A percentile compares a stretch with the other conserved stretches of the same genome.
phyloP scores from a whole-genome alignment of 2,113 vertebrate species.

The Pelusios castaneus region DNA sequence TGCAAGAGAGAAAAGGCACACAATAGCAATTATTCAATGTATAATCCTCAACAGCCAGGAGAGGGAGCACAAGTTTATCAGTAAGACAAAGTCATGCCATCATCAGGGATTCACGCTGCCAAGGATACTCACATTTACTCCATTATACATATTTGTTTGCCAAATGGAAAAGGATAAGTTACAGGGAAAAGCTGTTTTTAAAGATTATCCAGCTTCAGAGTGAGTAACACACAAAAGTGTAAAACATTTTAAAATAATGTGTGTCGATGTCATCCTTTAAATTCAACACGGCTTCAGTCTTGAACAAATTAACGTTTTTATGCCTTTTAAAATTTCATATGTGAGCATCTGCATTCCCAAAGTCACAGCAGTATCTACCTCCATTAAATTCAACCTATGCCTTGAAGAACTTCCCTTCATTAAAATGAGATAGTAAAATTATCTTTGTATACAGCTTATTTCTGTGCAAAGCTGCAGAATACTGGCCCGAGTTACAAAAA shows the following conservation, averaged over 20 bases:
- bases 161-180: neutral
- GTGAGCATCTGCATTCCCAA: neutral
- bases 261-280: neutral
- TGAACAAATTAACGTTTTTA: neutral
- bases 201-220: neutral
- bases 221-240: neutral
- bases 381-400: neutral
- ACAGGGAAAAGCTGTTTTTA: neutral
- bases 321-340: neutral
- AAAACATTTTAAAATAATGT: neutral
- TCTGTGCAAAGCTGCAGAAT: neutral
- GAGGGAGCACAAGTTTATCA: constrained; percentile 28
- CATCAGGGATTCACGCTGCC: neutral
- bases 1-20: neutral
- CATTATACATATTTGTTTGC: neutral
- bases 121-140: neutral
- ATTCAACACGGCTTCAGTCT: neutral
- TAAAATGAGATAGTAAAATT: neutral
- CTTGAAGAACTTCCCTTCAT: neutral
- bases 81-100: neutral
- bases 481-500: neutral
- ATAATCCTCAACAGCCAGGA: neutral
- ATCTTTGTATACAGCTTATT: neutral
- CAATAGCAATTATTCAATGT: neutral
- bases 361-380: neutral